A percentile compares a stretch with the other conserved stretches of the same genome.
These are phyloP conservation scores for Garra rufa DNA, from an alignment of 2,113 vertebrate genomes.

Conservation along the genomic window DNA sequence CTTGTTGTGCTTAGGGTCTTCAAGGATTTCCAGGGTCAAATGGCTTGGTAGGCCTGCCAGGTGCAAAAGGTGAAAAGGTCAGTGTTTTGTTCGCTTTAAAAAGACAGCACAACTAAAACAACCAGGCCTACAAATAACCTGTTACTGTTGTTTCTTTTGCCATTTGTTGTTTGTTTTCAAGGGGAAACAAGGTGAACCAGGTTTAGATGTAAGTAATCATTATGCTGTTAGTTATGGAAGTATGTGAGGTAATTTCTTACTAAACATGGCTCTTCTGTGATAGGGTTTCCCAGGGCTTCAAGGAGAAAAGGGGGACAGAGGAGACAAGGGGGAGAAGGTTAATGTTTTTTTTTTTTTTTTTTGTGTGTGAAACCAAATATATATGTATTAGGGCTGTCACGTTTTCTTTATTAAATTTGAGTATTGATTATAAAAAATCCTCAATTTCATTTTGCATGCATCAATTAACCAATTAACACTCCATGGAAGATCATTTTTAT, in stretches of 20 bases:
- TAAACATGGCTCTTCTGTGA: constrained; percentile 29
- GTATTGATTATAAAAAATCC: too few relatives aligned
- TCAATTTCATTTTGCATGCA: too few relatives aligned
- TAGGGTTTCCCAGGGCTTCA: constrained; percentile 92
- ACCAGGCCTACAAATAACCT: neutral
- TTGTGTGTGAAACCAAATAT: too few relatives aligned
- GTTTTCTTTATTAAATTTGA: too few relatives aligned
- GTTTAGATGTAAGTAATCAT: constrained; percentile 88
- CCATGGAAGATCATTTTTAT: too few relatives aligned
- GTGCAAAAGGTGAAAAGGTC: constrained; percentile 96
- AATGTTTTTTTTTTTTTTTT: neutral
- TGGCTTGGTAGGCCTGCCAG: constrained; percentile 91
- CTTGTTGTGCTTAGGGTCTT: constrained; percentile 55
- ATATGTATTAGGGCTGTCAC: too few relatives aligned
- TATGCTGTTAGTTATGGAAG: neutral
- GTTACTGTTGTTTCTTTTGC: neutral
- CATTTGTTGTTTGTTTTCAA: constrained; percentile 62
- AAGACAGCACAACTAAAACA: neutral
- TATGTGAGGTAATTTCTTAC: constrained; percentile 42
- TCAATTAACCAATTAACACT: too few relatives aligned
- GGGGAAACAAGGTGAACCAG: constrained; percentile 91
- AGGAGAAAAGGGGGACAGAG: constrained; percentile 90
- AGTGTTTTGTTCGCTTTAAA: constrained; percentile 23
- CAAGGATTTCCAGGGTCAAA: constrained; percentile 70
- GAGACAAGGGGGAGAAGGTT: constrained; percentile 93